A percentile compares a stretch with the other conserved stretches of the same genome.
phyloP scores from a whole-genome alignment of 53 echinoderm and acorn worm species.

The Glandiceps talaboti region DNA sequence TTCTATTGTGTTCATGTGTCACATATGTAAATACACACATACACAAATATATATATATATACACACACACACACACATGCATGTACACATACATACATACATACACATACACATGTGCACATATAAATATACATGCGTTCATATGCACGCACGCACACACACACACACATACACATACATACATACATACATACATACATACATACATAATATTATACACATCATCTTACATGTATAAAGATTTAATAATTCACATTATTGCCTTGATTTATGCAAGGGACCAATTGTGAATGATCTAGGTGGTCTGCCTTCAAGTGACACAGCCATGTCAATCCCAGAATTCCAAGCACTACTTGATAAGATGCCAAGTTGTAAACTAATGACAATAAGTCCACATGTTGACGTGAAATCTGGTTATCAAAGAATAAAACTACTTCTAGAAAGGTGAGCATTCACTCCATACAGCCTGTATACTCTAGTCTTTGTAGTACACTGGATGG shows the following conservation, averaged over 20 bases:
- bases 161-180: too few species aligned
- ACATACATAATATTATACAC: too few species aligned
- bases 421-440: conserved; percentile 35
- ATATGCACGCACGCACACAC: too few species aligned
- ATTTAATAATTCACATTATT: background rate
- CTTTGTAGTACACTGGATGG: too few species aligned
- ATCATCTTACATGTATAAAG: background rate
- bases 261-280: conserved; percentile 34
- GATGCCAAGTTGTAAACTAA: conserved; percentile 76
- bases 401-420: conserved; percentile 43
- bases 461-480: too few species aligned
- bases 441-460: too few species aligned
- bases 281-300: conserved; percentile 80
- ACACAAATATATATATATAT: background rate
- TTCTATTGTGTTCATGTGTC: too few species aligned
- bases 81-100: too few species aligned
- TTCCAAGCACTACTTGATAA: conserved; percentile 42
- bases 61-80: background rate
- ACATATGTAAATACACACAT: background rate
- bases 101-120: too few species aligned
- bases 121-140: too few species aligned
- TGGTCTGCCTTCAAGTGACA: conserved; percentile 52
- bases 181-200: too few species aligned
- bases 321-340: conserved; percentile 42
- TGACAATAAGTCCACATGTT: conserved; percentile 80